phyloP scores from a whole-genome alignment of 2,113 vertebrate species.

The Pteropus alecto region DNA sequence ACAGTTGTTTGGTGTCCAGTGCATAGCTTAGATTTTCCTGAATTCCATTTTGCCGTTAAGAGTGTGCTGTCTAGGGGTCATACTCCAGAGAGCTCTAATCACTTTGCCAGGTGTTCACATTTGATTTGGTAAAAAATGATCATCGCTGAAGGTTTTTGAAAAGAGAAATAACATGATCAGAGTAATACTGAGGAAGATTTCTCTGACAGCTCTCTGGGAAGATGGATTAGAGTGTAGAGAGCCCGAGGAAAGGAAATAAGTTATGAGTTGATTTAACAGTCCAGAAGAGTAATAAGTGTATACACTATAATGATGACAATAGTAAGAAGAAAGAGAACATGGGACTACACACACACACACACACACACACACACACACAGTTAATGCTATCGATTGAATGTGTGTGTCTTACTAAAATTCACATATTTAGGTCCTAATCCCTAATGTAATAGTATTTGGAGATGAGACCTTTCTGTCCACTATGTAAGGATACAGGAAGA shows the following conservation, averaged over 20 bases:
- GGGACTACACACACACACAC: neutral
- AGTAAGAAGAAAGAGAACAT: neutral
- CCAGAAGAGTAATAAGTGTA: neutral
- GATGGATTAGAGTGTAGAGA: conserved; percentile 13
- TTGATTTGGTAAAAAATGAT: conserved; percentile 25
- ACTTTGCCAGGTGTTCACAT: neutral
- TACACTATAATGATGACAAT: neutral
- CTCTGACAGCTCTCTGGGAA: conserved; percentile 12
- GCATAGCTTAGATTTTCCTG: neutral
- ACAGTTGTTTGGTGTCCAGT: neutral
- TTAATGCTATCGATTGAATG: neutral
- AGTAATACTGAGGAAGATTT: neutral
- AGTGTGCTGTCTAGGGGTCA: neutral
- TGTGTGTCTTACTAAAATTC: neutral
- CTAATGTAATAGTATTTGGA: neutral
- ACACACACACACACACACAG: neutral
- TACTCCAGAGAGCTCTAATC: neutral
- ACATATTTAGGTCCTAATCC: neutral
- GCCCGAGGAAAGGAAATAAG: neutral
- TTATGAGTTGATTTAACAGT: neutral
- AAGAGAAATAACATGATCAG: conserved; percentile 19
- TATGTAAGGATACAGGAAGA: neutral
- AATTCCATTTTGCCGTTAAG: neutral
- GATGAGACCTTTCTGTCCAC: neutral
- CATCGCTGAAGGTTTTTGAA: neutral